A percentile compares a stretch with the other conserved stretches of the same genome.
Evolutionary conservation across 2,797 vertebrate species (phyloP).

Genomic region (Hydrolagus colliei): DNA sequence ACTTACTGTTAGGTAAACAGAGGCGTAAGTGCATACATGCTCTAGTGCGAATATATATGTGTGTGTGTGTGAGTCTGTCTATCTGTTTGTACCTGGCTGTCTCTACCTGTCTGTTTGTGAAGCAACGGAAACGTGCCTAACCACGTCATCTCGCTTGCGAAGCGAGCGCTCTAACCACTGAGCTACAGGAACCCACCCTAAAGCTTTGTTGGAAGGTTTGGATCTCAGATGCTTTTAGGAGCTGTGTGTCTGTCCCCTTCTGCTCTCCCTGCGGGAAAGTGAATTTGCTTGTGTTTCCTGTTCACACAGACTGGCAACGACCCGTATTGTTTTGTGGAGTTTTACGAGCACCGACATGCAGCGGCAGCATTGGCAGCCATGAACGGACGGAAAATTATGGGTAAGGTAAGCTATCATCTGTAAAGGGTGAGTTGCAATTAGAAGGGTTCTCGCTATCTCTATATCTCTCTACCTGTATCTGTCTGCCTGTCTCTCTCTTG

Average conservation of each 20-base stretch:
- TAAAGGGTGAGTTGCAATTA: conserved; percentile 62
- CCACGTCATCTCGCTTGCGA: too few relatives aligned
- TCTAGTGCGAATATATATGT: too few relatives aligned
- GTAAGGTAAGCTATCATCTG: conserved; percentile 88
- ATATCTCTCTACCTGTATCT: too few relatives aligned
- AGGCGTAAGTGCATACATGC: too few relatives aligned
- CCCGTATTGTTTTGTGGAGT: conserved; percentile 97
- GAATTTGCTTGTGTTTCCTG: conserved; percentile 7
- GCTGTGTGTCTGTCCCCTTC: background rate
- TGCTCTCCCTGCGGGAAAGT: background rate
- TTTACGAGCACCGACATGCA: conserved; percentile 93
- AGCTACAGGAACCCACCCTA: too few relatives aligned
- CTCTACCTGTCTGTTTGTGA: too few relatives aligned
- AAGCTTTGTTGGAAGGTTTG: background rate
- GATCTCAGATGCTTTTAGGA: background rate
- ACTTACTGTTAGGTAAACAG: too few relatives aligned
- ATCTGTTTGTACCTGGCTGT: too few relatives aligned
- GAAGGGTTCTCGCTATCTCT: background rate
- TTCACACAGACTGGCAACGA: conserved; percentile 85
- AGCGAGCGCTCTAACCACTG: too few relatives aligned
- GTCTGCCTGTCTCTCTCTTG: too few relatives aligned
- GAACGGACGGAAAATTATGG: conserved; percentile 99
- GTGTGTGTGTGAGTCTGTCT: too few relatives aligned
- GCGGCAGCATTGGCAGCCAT: conserved; percentile 92
- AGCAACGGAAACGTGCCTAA: too few relatives aligned